Base-by-base conservation (phyloP, 35 echinoderm and acorn worm genomes). In the Lytechinus variegatus region DNA sequence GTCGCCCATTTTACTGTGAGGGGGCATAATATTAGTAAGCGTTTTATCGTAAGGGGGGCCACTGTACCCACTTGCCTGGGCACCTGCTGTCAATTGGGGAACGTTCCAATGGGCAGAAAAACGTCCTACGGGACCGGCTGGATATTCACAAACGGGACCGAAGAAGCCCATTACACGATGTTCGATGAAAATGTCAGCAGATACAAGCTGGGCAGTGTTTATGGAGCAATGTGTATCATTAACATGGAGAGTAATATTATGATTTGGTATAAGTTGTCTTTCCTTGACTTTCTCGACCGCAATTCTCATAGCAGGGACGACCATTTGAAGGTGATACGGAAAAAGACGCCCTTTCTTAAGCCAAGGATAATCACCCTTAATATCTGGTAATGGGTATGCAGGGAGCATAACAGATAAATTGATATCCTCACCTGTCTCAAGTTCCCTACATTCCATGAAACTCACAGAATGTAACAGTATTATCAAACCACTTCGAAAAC, bases 91-190 rank as follows among this genome's bases (percentile, higher is more conserved):
- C 27, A 98, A 54, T 54, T 95, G 94, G 16, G 97, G 96, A 52
- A 98, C 95, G 9, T 97, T 95, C 97, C 97, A 98, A 56, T 98
- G 97, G 27, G 92, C 95, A 4, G 95, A 56, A 27, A 98, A 98
- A 66, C 97, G 52, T 0, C 58, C 96, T 1, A 95, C 94, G 53
- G 95, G 93, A 8, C 96, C 94, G 0, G 71, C 89, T 1, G 97
- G 93, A 87, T 96, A 98, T 55, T 98, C 97, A 89, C 96, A 97
- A 4, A 91, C 95, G 10, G 97, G 97, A 1, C 97, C 97, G 79
- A 98, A 96, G 60, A 96, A 97, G 19, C 95, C 96, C 54, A 97
- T 95, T 0, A 96, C 95, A 28, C 72, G 53, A 9, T 95, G 56
- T 4, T 95, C 54, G 52, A 95, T 95, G 52, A 95, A 53, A 44